A percentile compares a stretch with the other conserved stretches of the same genome.
Evolutionary conservation across 2,888 invertebrate genomes (phyloP).

Genomic region (Cryptocheilus praepositus): DNA sequence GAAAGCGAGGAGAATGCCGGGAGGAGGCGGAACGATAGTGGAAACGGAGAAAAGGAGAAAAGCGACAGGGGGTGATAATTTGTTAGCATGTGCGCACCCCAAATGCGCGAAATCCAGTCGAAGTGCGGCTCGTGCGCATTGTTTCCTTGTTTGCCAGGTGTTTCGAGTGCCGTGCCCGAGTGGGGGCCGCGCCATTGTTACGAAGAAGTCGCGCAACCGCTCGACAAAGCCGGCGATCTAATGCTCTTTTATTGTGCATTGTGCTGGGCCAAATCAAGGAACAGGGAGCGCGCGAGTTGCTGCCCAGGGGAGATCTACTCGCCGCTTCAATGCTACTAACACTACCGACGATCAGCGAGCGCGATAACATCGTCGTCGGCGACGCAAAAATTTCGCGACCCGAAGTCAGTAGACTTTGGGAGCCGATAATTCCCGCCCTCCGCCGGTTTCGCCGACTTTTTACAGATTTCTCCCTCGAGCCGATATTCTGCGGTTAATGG

Average conservation of each 20-base stretch:
- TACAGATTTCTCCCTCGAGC: too few species aligned
- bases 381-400: too few species aligned
- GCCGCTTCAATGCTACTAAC: not conserved
- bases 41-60: conserved; percentile 21
- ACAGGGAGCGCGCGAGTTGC: conserved; percentile 46
- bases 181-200: conserved; percentile 69
- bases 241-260: conserved; percentile 75
- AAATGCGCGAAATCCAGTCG: conserved; percentile 72
- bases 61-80: conserved; percentile 66
- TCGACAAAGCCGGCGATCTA: conserved; percentile 74
- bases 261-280: conserved; percentile 66
- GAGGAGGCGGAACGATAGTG: conserved; percentile 12
- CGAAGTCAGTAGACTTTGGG: too few species aligned
- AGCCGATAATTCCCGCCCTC: too few species aligned
- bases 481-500: too few species aligned
- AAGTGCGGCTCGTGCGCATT: conserved; percentile 69
- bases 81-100: conserved; percentile 67
- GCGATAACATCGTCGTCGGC: not conserved
- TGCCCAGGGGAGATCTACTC: conserved; percentile 19
- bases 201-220: conserved; percentile 67
- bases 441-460: too few species aligned
- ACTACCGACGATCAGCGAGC: not conserved
- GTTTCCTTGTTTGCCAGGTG: conserved; percentile 75
- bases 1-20: not conserved
- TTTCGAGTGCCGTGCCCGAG: conserved; percentile 69